These are phyloP conservation scores for Dryococelus australis DNA, from an alignment of 2,888 invertebrate species.

Conservation along the genomic window DNA sequence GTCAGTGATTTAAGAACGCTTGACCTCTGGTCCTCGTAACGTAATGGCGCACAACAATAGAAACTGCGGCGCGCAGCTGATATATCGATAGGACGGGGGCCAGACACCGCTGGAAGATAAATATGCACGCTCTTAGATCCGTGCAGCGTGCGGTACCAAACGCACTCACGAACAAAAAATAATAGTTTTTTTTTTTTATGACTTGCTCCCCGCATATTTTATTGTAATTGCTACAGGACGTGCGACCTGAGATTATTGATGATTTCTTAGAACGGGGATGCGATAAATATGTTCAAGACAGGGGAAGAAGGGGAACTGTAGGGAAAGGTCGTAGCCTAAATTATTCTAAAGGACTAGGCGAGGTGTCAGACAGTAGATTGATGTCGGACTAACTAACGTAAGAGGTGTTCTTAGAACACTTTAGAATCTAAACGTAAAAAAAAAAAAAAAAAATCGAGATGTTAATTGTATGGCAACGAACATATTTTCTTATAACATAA, in stretches of 20 bases:
- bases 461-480: background rate
- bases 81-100: background rate
- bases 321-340: background rate
- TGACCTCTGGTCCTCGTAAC: background rate
- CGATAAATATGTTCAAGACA: background rate
- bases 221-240: background rate
- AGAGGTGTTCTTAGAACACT: background rate
- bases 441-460: background rate
- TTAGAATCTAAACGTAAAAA: background rate
- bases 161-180: background rate
- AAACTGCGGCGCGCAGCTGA: background rate
- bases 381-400: background rate
- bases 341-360: background rate
- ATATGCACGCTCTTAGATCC: background rate
- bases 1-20: conserved; percentile 2
- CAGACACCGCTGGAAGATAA: background rate
- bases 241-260: background rate
- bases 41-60: background rate
- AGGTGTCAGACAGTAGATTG: background rate
- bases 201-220: background rate
- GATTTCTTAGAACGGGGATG: background rate
- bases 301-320: background rate
- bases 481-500: too few relatives aligned
- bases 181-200: background rate
- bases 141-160: background rate